Evolutionary conservation across 2,113 vertebrate genomes (phyloP), one percentile per base, ranked within the genome.

Genomic region (Oreocharis arfaki): DNA sequence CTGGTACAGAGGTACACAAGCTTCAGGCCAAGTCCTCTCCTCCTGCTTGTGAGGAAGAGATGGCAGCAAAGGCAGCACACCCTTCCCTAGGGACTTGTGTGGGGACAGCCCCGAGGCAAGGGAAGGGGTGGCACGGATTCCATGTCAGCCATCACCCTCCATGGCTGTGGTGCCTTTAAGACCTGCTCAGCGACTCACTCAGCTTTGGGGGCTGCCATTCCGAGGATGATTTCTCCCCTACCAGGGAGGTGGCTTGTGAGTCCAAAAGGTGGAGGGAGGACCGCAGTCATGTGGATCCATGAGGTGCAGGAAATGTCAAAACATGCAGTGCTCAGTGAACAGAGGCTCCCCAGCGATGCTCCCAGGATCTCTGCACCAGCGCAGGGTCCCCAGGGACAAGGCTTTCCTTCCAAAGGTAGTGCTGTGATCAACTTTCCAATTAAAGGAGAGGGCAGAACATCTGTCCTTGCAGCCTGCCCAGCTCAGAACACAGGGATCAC

Each of bases 301-400:
- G n/a, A 27, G 44, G 44, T 22, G 8, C 71, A 84, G 61, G 23
- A 79, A 32, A 47, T 27, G 35, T 76, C 24, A 44, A 53, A 49
- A 14, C 3, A 2, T 17, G 16, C 26, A 37, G 14, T 2, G 2
- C 57, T 56, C 5, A 7, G 32, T 2, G 1, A 68, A 37, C 39
- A 73, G 47, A 50, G 0, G 3, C 17, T 79, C 32, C 56, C 5
- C 41, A 67, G n/a, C 7, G 64, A 4, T 7, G 6, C 11, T 75
- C n/a, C 44, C 47, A 39, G 52, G 28, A 52, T 4, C 0, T 12
- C 65, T 75, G 32, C 47, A 27, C 0, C 0, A 79, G n/a, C 4
- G 4, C 20, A 55, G 39, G 19, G 32, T 4, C 9, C 13, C 28
- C 22, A 35, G 60, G 10, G 13, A 35, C 27, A 41, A 53, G 18